Base-by-base conservation (phyloP, 1,140 invertebrate genomes). In the Drosophila prosaltans region DNA sequence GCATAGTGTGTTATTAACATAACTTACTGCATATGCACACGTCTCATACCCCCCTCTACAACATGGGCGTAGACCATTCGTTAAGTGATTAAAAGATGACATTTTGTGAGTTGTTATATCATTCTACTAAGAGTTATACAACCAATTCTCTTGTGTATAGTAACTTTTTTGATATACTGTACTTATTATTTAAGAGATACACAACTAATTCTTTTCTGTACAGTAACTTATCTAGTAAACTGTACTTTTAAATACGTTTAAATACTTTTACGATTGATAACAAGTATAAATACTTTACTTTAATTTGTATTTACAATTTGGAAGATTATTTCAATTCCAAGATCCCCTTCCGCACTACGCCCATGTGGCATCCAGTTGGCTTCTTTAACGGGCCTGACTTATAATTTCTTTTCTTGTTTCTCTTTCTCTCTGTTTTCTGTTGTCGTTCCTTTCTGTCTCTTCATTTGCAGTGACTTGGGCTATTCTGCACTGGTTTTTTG, bases 381-480 rank as follows among this genome's bases (percentile, higher is more conserved):
- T 51, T 51, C 45, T 51, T 51, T 51, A 51, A 51, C 45, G 10
- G 43, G 51, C 60, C 63, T 65, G 69, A 51, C 73, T 75, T 69
- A 21, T 24, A 75, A 75, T 76, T 75, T 75, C 65, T 58, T 69
- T 75, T 75, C 72, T 74, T 74, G 65, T 71, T 69, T 36, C 71
- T 74, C 71, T 85, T 72, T 57, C 28, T 30, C 40, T 64, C 59
- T 45, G 39, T 16, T 65, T 45, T 36, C 32, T 36, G 16, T 16
- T 36, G 3, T 7, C 6, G 32, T 36, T 36, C 32, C 32, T 36
- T 36, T 7, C 3, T 36, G 32, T 36, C 32, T 36, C 28, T 69
- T 68, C 59, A 55, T 26, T 66, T 68, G 62, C 41, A 48, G 65
- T 43, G 57, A 68, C n/a, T 78, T 58, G 32, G 75, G 66, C 45